Percentiles rank a stretch among this genome's conserved stretches.
These are phyloP conservation scores for Phalloptychus januarius DNA, from an alignment of 2,797 vertebrate species.

Conservation along the genomic window DNA sequence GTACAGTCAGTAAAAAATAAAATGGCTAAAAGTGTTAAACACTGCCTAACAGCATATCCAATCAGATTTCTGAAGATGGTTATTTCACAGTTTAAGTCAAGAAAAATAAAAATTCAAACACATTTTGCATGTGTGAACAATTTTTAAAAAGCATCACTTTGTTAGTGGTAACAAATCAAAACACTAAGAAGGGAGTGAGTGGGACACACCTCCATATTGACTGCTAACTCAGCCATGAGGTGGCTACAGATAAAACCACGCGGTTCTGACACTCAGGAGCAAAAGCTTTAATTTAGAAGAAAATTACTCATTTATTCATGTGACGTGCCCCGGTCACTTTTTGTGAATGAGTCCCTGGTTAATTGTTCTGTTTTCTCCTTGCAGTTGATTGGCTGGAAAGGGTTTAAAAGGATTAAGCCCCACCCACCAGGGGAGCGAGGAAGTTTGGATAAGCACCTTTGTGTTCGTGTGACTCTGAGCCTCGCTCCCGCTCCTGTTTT, in stretches of 20 bases:
- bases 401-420: too few species aligned
- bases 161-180: background rate
- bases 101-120: background rate
- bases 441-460: too few species aligned
- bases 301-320: too few species aligned
- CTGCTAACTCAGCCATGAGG: background rate
- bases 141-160: conserved; percentile 20
- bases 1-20: conserved; percentile 39
- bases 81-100: conserved; percentile 64
- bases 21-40: conserved; percentile 50
- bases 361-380: too few species aligned
- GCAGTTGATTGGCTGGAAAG: too few species aligned
- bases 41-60: conserved; percentile 46
- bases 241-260: background rate
- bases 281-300: conserved; percentile 19
- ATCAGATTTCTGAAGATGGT: conserved; percentile 69
- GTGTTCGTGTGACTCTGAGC: too few species aligned
- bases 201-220: background rate
- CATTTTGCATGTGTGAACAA: background rate
- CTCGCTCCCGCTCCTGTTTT: too few species aligned
- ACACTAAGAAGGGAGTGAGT: too few species aligned
- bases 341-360: too few species aligned
- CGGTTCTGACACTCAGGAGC: background rate
- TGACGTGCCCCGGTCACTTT: too few species aligned
- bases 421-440: too few species aligned